Evolutionary conservation across 2,113 vertebrate species (phyloP), one percentile per base, ranked within the genome.

Genomic region (Tupaia chinensis): DNA sequence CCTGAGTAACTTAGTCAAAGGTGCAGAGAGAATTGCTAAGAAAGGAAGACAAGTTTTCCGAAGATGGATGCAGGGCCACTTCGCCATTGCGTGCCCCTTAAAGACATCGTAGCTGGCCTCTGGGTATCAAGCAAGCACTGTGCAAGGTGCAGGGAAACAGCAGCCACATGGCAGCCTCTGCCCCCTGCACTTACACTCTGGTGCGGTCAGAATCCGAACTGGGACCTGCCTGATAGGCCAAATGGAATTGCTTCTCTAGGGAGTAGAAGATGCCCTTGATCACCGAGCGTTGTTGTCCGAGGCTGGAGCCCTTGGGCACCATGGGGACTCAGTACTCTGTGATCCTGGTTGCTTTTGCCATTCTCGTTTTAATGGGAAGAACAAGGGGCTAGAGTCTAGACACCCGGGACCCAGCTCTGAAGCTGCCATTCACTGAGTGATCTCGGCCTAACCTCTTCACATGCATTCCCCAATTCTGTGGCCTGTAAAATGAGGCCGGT

Each of bases 51-150:
- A 32, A 10, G 15, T 76, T 74, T 69, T 56, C 14, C 13, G 83
- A 79, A 25, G 56, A 7, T 54, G 54, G 65, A 13, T 7, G 0
- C 44, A 63, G 58, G 68, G 63, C 58, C 44, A 7, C 9, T 15
- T 14, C 15, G 5, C 69, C 70, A 20, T 56, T n/a, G 20, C 78
- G 77, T 54, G 16, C 7, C 32, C 25, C 29, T 60, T 73, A 54
- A 9, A 44, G 44, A 5, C 32, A 9, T 27, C 0, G 10, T 9
- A 29, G 4, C n/a, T 4, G 60, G 9, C 53, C 34, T 17, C 22
- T 14, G 29, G 25, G 66, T 53, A 20, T 7, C 25, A 9, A 58
- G 66, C 29, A 2, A 12, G 83, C 17, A 0, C 25, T 0, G 0
- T 7, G 68, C 53, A 15, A 29, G 25, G 63, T 8, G 5, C 66